These are phyloP conservation scores for Hippocampus barbouri DNA, from an alignment of 2,113 vertebrate genomes.

Conservation along the genomic window DNA sequence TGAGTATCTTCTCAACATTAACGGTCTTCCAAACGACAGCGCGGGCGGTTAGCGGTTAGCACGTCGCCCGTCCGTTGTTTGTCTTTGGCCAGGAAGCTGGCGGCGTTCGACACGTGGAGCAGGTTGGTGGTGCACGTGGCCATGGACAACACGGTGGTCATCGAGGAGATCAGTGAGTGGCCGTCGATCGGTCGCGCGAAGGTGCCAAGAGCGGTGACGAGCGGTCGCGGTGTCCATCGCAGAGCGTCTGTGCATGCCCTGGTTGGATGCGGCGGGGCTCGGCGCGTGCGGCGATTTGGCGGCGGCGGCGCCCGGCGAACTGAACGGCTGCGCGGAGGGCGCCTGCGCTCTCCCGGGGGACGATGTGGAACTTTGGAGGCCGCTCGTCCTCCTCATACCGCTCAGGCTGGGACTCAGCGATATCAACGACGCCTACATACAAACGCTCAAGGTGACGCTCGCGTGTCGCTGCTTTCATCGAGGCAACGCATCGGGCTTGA, in stretches of 20 bases:
- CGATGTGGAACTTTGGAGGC: constrained; percentile 79
- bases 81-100: constrained; percentile 80
- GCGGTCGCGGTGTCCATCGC: background rate
- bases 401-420: constrained; percentile 93
- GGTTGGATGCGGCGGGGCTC: constrained; percentile 44
- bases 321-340: constrained; percentile 76
- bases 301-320: constrained; percentile 50
- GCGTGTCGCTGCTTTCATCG: background rate
- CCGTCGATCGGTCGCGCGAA: background rate
- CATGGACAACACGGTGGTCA: constrained; percentile 99
- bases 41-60: no score
- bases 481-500: background rate
- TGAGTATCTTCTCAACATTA: constrained; percentile 63
- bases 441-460: constrained; percentile 87
- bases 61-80: constrained; percentile 1
- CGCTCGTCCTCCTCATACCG: constrained; percentile 93
- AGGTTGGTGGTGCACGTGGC: constrained; percentile 91
- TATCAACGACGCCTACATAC: constrained; percentile 95
- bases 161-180: constrained; percentile 94
- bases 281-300: constrained; percentile 64
- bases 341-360: constrained; percentile 71
- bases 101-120: constrained; percentile 93
- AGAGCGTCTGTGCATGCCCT: constrained; percentile 86
- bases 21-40: background rate
- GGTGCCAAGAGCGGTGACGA: background rate